Base-by-base conservation (phyloP, 2,797 vertebrate genomes). In the Pseudopleuronectes americanus region DNA sequence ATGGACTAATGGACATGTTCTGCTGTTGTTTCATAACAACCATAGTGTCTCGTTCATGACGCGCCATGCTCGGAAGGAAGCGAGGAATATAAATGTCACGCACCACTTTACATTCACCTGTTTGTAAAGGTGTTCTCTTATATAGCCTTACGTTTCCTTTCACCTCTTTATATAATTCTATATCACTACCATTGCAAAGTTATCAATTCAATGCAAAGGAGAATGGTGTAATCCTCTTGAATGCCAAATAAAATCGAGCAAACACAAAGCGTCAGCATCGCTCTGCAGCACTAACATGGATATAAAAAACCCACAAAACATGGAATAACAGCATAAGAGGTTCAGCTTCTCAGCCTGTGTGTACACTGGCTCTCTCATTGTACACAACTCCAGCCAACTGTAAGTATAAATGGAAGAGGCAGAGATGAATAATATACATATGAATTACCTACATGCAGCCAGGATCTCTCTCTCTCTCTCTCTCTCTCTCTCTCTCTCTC, bases 381-480 rank as follows among this genome's bases (percentile, higher is more conserved):
- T 80, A 81, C 80, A 83, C 90, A 90, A 80, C 74, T 81, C 67
- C 53, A 86, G 87, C 85, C 86, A 88, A 84, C 89, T 90, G 82
- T 89, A 91, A 85, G 82, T 84, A 89, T 87, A 92, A 90, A 90
- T 85, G 85, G 86, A 87, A 84, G 85, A 83, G 74, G 84, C 63
- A 89, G 79, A 82, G 57, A 90, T 94, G 90, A 93, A 93, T 93
- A 90, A 94, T 92, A 94, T 92, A 85, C 87, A 94, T 92, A 70
- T 78, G 58, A 80, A 84, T 84, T 89, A 91, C 88, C 84, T 91
- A 89, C 75, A 65, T 92, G 84, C 84, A 90, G 75, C 31, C 77
- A 72, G 68, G 58, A 75, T 77, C 57, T 81, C 59, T 77, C 4
- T 14, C 4, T 31, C 7, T 31, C 28, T 31, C 28, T 31, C 28